phyloP scores from a whole-genome alignment of 1,140 invertebrate genomes.

The Harpegnathos saltator region DNA sequence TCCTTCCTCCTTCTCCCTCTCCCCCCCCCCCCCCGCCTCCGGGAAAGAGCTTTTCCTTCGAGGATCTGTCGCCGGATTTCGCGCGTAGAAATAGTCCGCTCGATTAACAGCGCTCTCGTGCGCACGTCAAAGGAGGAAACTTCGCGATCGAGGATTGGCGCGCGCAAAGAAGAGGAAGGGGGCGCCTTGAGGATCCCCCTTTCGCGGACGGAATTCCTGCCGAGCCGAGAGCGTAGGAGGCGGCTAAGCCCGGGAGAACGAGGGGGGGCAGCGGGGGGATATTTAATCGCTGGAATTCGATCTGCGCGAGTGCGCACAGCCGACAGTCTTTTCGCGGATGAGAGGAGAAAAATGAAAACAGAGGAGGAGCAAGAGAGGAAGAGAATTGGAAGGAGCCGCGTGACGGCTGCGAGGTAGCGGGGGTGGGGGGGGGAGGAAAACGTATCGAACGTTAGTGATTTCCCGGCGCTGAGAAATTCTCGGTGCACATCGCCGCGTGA shows the following conservation, averaged over 20 bases:
- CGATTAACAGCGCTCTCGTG: slow-evolving; percentile 9
- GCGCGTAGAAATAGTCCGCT: neutral
- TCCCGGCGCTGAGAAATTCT: slow-evolving; percentile 16
- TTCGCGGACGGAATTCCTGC: slow-evolving; percentile 1
- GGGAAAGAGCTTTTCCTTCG: neutral
- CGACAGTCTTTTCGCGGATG: slow-evolving; percentile 22
- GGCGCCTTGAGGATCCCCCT: neutral
- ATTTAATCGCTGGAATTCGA: slow-evolving; percentile 43
- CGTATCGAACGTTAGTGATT: slow-evolving; percentile 34
- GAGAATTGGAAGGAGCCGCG: too few species aligned
- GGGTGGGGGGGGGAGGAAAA: neutral
- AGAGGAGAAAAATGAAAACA: neutral
- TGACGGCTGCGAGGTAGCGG: too few species aligned
- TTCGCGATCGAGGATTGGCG: neutral
- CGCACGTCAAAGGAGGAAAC: neutral
- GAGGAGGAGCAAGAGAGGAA: neutral
- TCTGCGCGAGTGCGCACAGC: neutral
- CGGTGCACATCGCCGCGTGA: slow-evolving; percentile 7
- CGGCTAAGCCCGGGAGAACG: too few species aligned
- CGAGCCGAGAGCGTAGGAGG: too few species aligned
- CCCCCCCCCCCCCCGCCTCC: too few species aligned
- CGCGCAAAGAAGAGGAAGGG: neutral
- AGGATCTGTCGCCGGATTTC: neutral
- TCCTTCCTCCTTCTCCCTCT: too few species aligned
- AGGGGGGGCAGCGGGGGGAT: too few species aligned